A percentile compares a stretch with the other conserved stretches of the same genome.
These are phyloP conservation scores for Cephalopholis sonnerati DNA, from an alignment of 2,113 vertebrate genomes.

Conservation along the genomic window DNA sequence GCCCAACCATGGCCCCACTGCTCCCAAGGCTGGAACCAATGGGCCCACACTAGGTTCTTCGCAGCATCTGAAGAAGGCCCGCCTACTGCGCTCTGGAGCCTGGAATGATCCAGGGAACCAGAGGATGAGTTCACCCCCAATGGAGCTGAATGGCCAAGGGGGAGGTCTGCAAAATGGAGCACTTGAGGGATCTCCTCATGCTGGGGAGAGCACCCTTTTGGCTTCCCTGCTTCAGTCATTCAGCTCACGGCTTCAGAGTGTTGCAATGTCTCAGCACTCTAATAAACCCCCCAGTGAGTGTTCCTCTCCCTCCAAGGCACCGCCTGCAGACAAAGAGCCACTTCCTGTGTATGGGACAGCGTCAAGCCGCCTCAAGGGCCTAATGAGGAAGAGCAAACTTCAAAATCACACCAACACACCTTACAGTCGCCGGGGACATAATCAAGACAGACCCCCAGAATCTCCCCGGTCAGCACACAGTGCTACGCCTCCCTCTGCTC, in stretches of 20 bases:
- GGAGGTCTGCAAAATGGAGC: constrained; percentile 89
- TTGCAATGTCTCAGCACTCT: constrained; percentile 94
- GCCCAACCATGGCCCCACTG: constrained; percentile 88
- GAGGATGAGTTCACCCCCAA: constrained; percentile 87
- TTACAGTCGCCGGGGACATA: constrained; percentile 85
- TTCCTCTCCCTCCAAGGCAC: constrained; percentile 80
- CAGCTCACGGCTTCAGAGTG: constrained; percentile 96
- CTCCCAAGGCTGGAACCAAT: constrained; percentile 82
- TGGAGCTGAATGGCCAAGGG: constrained; percentile 91
- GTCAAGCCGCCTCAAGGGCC: constrained; percentile 94
- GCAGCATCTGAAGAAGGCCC: constrained; percentile 96
- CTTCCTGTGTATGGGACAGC: constrained; percentile 92
- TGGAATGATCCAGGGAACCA: constrained; percentile 92
- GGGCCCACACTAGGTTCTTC: constrained; percentile 88
- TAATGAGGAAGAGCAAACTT: constrained; percentile 94
- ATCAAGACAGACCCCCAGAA: constrained; percentile 88
- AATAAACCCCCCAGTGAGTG: constrained; percentile 83
- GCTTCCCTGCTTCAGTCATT: constrained; percentile 98
- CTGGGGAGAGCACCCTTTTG: constrained; percentile 95
- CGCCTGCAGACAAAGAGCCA: constrained; percentile 89
- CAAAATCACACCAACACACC: constrained; percentile 90
- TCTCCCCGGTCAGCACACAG: constrained; percentile 88
- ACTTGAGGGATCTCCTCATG: constrained; percentile 90
- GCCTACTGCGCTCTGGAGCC: constrained; percentile 93
- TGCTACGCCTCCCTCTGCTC: constrained; percentile 82